phyloP scores from a whole-genome alignment of 2,888 invertebrate genomes.

The Acleris emargana region DNA sequence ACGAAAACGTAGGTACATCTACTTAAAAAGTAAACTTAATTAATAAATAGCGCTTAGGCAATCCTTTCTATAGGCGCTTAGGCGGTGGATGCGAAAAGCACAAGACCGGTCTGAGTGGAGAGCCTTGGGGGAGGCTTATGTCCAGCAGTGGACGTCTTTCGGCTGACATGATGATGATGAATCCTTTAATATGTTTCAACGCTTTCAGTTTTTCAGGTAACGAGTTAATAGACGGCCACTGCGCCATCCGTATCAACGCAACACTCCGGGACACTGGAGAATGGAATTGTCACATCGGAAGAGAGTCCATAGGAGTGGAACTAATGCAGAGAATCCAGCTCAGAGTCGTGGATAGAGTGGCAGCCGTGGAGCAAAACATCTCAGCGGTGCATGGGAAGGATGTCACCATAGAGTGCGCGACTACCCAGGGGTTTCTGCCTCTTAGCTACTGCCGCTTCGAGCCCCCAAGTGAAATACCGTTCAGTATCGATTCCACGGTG shows the following conservation, averaged over 20 bases:
- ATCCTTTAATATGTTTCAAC: background rate
- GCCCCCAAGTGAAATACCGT: slow-evolving; percentile 70
- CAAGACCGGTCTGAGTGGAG: no score
- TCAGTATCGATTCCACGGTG: slow-evolving; percentile 69
- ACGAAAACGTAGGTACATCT: no score
- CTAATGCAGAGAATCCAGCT: slow-evolving; percentile 60
- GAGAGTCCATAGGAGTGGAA: slow-evolving; percentile 57
- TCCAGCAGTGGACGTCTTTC: no score
- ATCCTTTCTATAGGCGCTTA: no score
- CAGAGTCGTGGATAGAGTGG: slow-evolving; percentile 63
- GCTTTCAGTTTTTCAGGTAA: slow-evolving; percentile 62
- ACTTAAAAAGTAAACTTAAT: no score
- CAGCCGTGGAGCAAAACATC: slow-evolving; percentile 61
- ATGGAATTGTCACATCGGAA: slow-evolving; percentile 80
- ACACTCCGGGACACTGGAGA: slow-evolving; percentile 61
- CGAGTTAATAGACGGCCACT: slow-evolving; percentile 65
- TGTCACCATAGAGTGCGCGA: slow-evolving; percentile 67
- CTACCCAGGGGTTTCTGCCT: slow-evolving; percentile 60
- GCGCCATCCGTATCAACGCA: slow-evolving; percentile 60
- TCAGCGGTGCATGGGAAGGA: slow-evolving; percentile 58
- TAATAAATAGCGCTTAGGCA: no score
- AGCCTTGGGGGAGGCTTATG: no score
- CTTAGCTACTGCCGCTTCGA: slow-evolving; percentile 79
- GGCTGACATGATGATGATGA: no score
- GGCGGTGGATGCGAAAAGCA: no score